These are phyloP conservation scores for Crotalus helleri DNA, from an alignment of 2,113 vertebrate genomes.

Conservation along the genomic window DNA sequence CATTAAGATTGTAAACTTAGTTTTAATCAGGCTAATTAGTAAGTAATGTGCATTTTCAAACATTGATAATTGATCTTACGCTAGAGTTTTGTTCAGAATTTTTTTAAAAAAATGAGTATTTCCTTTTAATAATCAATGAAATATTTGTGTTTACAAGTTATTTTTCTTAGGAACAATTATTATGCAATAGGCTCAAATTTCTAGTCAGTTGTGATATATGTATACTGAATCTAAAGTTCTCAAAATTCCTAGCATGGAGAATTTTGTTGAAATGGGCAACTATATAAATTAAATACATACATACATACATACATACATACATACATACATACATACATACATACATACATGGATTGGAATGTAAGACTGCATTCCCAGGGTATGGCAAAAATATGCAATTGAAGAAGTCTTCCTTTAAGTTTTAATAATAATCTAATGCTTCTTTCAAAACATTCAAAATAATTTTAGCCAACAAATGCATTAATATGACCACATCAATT, in stretches of 20 bases:
- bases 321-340: neutral
- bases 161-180: neutral
- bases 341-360: neutral
- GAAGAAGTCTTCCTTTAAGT: neutral
- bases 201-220: neutral
- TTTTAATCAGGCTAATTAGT: slow-evolving; percentile 13
- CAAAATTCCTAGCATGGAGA: neutral
- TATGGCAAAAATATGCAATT: neutral
- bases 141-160: neutral
- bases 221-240: neutral
- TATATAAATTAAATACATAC: neutral
- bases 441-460: neutral
- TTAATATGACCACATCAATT: neutral
- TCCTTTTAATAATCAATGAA: neutral
- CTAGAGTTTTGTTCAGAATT: neutral
- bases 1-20: neutral
- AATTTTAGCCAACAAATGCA: neutral
- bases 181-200: neutral
- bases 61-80: neutral
- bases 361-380: neutral
- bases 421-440: neutral
- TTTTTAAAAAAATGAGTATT: neutral
- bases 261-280: neutral
- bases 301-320: neutral
- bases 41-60: neutral